Evolutionary conservation across 1,140 invertebrate species (phyloP).

Genomic region (Oppia nitens): DNA sequence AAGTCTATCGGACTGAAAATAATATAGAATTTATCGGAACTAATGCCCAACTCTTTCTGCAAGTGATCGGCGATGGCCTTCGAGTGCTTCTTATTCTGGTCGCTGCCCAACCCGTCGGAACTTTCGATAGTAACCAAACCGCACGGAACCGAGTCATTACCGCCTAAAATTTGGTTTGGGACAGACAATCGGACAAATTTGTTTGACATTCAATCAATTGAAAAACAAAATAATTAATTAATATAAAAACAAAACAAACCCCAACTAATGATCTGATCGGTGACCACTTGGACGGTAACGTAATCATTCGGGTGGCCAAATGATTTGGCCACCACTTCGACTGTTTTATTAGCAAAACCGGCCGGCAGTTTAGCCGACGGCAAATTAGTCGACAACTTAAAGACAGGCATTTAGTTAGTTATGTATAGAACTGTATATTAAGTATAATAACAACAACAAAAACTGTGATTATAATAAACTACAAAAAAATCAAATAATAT

Average conservation of each 20-base stretch:
- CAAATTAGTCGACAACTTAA: conserved; percentile 44
- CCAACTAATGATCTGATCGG: conserved; percentile 31
- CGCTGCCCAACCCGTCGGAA: background rate
- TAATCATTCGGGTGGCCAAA: conserved; percentile 41
- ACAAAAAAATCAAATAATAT: too few species aligned
- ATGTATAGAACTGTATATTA: too few species aligned
- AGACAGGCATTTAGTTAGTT: conserved; percentile 44
- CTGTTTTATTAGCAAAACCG: conserved; percentile 38
- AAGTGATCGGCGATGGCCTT: background rate
- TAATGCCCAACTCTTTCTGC: background rate
- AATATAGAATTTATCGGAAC: background rate
- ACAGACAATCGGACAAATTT: too few species aligned
- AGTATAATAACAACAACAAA: too few species aligned
- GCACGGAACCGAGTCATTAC: background rate
- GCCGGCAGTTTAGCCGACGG: conserved; percentile 36
- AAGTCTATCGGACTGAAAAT: background rate
- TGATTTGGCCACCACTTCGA: conserved; percentile 36
- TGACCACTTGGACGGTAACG: conserved; percentile 36
- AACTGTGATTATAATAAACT: too few species aligned
- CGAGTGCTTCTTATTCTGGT: conserved; percentile 4
- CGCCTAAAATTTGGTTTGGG: too few species aligned
- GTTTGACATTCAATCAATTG: too few species aligned
- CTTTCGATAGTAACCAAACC: background rate
- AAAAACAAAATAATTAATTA: too few species aligned
- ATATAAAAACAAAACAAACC: too few species aligned